Conservation (phyloP, 2,888 invertebrate genomes). For the Drosophila atroscutellata region DNA sequence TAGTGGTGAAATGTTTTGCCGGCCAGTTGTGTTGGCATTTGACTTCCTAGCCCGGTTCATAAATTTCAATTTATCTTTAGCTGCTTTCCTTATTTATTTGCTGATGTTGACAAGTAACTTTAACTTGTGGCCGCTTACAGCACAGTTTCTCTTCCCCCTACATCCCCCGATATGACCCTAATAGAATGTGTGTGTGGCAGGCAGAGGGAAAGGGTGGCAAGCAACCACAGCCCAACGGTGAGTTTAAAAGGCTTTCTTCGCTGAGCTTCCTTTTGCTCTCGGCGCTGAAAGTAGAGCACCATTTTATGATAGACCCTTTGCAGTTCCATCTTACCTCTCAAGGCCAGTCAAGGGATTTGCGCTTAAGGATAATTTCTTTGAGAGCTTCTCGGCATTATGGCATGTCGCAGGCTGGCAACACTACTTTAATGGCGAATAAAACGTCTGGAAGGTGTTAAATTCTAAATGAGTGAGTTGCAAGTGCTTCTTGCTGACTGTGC, state of each 20-base stretch:
- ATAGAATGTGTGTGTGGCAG: slow-evolving; percentile 47
- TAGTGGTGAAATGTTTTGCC: slow-evolving; percentile 59
- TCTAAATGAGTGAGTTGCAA: slow-evolving; percentile 6
- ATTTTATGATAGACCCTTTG: slow-evolving; percentile 53
- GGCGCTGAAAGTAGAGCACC: slow-evolving; percentile 43
- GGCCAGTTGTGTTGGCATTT: slow-evolving; percentile 47
- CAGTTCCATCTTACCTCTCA: slow-evolving; percentile 32
- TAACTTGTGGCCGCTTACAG: slow-evolving; percentile 28
- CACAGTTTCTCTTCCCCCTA: neutral
- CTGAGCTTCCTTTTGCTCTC: slow-evolving; percentile 2
- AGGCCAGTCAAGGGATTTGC: slow-evolving; percentile 20
- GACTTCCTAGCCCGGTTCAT: slow-evolving; percentile 64
- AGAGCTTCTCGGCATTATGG: slow-evolving; percentile 17
- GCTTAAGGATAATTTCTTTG: slow-evolving; percentile 30
- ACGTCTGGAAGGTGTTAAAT: neutral
- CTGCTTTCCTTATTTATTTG: slow-evolving; percentile 59
- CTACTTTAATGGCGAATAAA: slow-evolving; percentile 11
- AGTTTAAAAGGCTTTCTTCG: slow-evolving; percentile 40
- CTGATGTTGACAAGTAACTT: slow-evolving; percentile 73
- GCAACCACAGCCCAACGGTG: slow-evolving; percentile 6
- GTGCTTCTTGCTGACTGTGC: neutral
- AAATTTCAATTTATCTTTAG: slow-evolving; percentile 74
- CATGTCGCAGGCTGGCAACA: neutral
- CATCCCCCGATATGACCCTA: slow-evolving; percentile 40
- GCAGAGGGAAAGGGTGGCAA: slow-evolving; percentile 34